Percentiles rank a stretch among this genome's conserved stretches.
Conservation (phyloP, 2,113 vertebrate species). For the Xiphophorus maculatus region DNA sequence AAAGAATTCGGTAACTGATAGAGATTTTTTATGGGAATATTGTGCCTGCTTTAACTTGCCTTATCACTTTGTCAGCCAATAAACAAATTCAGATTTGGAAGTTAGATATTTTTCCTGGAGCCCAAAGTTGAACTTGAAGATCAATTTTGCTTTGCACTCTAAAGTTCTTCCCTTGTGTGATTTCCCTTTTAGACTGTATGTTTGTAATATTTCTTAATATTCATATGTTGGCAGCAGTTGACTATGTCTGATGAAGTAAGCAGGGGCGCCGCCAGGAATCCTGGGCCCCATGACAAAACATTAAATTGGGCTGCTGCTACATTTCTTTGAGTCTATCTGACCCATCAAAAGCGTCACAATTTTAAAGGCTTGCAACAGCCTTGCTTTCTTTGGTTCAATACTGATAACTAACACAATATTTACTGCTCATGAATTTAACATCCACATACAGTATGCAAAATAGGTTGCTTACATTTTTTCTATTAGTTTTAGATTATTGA, state of each 20-base stretch:
- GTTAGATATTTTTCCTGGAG: background rate
- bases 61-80: background rate
- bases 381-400: too few relatives aligned
- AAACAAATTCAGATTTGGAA: conserved; percentile 10
- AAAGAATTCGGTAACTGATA: background rate
- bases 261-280: too few relatives aligned
- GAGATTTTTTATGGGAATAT: background rate
- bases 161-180: background rate
- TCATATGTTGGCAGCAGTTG: background rate
- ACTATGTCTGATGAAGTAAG: background rate
- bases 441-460: too few relatives aligned
- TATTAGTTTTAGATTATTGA: too few relatives aligned
- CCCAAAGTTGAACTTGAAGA: background rate
- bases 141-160: background rate
- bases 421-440: too few relatives aligned
- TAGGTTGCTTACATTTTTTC: too few relatives aligned
- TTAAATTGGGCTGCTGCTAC: too few relatives aligned
- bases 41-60: background rate
- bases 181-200: background rate
- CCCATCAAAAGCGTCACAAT: too few relatives aligned
- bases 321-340: too few relatives aligned
- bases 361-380: too few relatives aligned
- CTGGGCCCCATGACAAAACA: too few relatives aligned
- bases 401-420: too few relatives aligned
- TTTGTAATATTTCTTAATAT: background rate